These are phyloP conservation scores for Subacronicta megacephala DNA, from an alignment of 2,888 invertebrate species.

Conservation along the genomic window DNA sequence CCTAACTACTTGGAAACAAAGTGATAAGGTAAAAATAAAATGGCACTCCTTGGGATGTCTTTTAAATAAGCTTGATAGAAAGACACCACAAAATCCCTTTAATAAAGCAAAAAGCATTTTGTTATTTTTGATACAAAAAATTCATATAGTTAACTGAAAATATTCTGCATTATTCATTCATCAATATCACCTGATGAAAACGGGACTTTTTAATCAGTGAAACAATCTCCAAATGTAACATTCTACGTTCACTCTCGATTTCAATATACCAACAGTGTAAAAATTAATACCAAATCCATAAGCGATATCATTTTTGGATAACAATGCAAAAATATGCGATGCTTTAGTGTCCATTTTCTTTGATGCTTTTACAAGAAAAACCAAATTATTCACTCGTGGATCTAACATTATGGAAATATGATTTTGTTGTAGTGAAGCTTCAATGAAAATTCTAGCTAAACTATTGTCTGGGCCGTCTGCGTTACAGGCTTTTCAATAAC, in stretches of 20 bases:
- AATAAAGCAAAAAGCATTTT: background rate
- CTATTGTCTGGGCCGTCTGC: conserved; percentile 33
- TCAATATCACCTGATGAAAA: conserved; percentile 45
- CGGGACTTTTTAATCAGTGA: conserved; percentile 43
- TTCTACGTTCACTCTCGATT: conserved; percentile 18
- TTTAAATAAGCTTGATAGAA: background rate
- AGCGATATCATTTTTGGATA: conserved; percentile 17
- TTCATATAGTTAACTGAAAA: conserved; percentile 27
- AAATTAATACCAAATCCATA: too few relatives aligned
- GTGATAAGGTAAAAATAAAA: too few relatives aligned
- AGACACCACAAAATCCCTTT: background rate
- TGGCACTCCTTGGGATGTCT: too few relatives aligned
- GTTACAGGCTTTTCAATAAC: conserved; percentile 33
- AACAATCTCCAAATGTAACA: too few relatives aligned
- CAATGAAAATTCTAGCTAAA: conserved; percentile 39
- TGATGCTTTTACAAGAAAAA: conserved; percentile 25
- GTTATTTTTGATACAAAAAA: conserved; percentile 3
- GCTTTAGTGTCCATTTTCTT: conserved; percentile 18
- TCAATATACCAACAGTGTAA: conserved; percentile 11
- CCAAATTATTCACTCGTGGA: conserved; percentile 8
- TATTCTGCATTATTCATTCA: conserved; percentile 60
- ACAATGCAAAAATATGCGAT: conserved; percentile 14
- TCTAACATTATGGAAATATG: conserved; percentile 34
- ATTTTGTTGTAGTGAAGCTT: conserved; percentile 37
- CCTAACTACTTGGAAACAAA: too few relatives aligned